Conservation (phyloP, 2,797 vertebrate genomes). For the Calcarius lapponicus region DNA sequence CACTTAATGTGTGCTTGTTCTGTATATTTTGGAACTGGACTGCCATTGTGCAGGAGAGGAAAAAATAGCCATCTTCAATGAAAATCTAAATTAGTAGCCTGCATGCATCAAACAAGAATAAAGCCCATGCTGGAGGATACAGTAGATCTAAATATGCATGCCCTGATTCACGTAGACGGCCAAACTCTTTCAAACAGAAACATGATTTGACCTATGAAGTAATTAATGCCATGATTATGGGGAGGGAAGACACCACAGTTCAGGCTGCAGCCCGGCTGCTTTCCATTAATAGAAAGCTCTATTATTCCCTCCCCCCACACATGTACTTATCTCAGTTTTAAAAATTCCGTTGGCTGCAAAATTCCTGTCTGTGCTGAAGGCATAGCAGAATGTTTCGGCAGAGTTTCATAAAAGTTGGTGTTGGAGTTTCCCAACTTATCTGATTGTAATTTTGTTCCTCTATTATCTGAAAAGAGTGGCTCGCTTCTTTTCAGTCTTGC, state of each 20-base stretch:
- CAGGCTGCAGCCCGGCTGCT: constrained; percentile 28
- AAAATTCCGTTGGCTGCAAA: background rate
- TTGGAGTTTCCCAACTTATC: background rate
- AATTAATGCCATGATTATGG: constrained; percentile 58
- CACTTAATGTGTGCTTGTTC: constrained; percentile 18
- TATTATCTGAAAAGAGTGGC: background rate
- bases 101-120: constrained; percentile 29
- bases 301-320: background rate
- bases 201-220: constrained; percentile 58
- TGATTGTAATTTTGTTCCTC: background rate
- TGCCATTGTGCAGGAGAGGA: background rate
- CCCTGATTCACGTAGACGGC: background rate
- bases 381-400: background rate
- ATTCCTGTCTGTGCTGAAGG: background rate
- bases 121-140: background rate
- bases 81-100: constrained; percentile 27
- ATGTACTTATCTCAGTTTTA: background rate
- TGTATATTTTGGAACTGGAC: background rate
- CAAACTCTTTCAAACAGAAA: constrained; percentile 54
- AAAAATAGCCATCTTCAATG: background rate
- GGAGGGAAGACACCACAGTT: constrained; percentile 32
- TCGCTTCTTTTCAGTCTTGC: background rate
- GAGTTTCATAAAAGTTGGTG: background rate
- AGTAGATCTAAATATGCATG: constrained; percentile 35
- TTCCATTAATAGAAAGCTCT: constrained; percentile 57